Evolutionary conservation across 2,797 vertebrate species (phyloP), one percentile per base, ranked within the genome.

Genomic region (Notolabrus celidotus): DNA sequence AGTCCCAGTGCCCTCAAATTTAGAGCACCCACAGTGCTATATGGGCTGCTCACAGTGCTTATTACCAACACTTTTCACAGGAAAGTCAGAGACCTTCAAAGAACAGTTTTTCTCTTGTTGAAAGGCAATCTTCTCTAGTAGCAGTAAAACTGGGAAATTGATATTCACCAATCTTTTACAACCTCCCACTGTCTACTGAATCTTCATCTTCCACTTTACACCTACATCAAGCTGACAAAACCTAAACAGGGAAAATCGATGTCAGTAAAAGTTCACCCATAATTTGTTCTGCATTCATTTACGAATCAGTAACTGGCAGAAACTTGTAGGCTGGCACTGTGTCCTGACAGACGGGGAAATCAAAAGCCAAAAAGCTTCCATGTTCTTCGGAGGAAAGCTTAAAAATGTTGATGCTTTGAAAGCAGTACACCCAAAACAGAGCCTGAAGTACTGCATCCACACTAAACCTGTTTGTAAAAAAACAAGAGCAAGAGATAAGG

Each of bases 51-150:
- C 22, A 57, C 31, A 50, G 59, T 34, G 50, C 43, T 84, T 70
- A 59, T 82, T 75, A 66, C 27, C 22, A 20, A 47, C 55, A 63
- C 56, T 63, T 51, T 74, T 71, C 62, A 36, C 50, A 56, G 36
- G 49, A 67, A 56, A 68, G 31, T 64, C 41, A 6, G 57, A 62
- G 29, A 33, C 4, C 61, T 25, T 29, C 41, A 27, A 16, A 61
- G 6, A 39, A 46, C 25, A 29, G 7, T 1, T 16, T 62, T 31
- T 27, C n/a, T n/a, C 22, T 43, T 56, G 8, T 39, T 52, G 53
- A 45, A 54, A 71, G 23, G n/a, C n/a, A n/a, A n/a, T 63, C 51
- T 67, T 0, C 15, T 4, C 20, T 33, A 69, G 58, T 34, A 52
- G 20, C 22, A 45, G 47, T 62, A 51, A 74, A 67, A 38, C 25